Evolutionary conservation across 2,888 invertebrate genomes (phyloP), one percentile per base, ranked within the genome.

Genomic region (Pilophorus perplexus): DNA sequence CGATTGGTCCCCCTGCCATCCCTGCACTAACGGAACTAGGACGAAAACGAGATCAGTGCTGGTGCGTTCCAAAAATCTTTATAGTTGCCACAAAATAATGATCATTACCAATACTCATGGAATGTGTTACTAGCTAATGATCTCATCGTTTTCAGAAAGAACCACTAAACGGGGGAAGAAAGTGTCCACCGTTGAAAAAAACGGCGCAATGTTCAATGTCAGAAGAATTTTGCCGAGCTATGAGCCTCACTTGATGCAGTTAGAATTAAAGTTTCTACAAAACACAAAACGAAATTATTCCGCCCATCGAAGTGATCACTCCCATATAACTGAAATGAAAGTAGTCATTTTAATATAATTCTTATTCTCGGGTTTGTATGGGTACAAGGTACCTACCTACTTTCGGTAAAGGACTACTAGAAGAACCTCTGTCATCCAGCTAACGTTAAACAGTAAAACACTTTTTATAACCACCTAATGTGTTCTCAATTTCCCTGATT

Each of bases 1-100:
- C 44, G 82, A 83, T 46, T 94, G 93, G 93, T 84, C 87, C 23
- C 79, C 82, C 1, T 94, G 94, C 78, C 86, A 84, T 4, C 80
- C 84, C 18, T 94, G 94, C 77, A 93, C 93, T 23, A 74, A 79
- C 12, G 93, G 92, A 18, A 69, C 66, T 12, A 71, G 69, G 28
- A 65, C 65, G 8, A 72, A 67, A 48, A 70, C 66, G 14, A 67
- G 71, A 20, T 67, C 38, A 22, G 46, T 72, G 64, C 42, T 72
- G 60, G 70, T 70, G 68, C 64, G 52, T 33, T n/a, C n/a, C n/a
- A n/a, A n/a, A n/a, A 33, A 18, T 23, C 1, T 1, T 6, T 22
- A 23, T 10, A 38, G 1, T 14, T 14, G n/a, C 8, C 14, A 16
- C 33, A 33, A 6, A 6, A 10, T 10, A 8, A 33, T 33, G 20